phyloP scores from a whole-genome alignment of 2,888 invertebrate genomes.

The Gastracanthus pulcherrimus region DNA sequence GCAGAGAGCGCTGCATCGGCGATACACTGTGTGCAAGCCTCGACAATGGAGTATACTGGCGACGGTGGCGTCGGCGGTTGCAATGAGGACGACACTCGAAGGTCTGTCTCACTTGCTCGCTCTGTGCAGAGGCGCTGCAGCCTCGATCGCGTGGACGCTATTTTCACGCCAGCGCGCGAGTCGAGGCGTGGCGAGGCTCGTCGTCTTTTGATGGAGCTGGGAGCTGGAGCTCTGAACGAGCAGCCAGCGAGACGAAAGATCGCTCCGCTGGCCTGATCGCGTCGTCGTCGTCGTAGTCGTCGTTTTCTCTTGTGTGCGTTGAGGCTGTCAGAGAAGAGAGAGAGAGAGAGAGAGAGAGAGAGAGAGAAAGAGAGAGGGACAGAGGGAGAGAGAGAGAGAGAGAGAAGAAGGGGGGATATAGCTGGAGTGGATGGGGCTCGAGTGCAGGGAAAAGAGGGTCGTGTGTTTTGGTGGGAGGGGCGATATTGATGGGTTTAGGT shows the following conservation, averaged over 20 bases:
- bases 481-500: too few species aligned
- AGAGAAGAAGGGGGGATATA: too few species aligned
- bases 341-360: too few species aligned
- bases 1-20: neutral
- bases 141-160: neutral
- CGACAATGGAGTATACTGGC: conserved; percentile 21
- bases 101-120: conserved; percentile 17
- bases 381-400: too few species aligned
- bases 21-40: conserved; percentile 14
- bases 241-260: conserved; percentile 22
- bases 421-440: too few species aligned
- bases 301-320: neutral
- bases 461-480: too few species aligned
- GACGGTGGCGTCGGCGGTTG: neutral
- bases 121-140: neutral
- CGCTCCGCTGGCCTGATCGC: neutral
- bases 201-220: conserved; percentile 33
- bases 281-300: neutral
- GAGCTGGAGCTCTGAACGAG: conserved; percentile 24
- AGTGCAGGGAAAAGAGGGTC: too few species aligned
- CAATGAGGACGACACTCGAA: conserved; percentile 45
- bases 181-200: neutral
- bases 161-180: conserved; percentile 35
- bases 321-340: neutral
- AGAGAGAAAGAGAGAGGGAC: too few species aligned